A percentile compares a stretch with the other conserved stretches of the same genome.
phyloP scores from a whole-genome alignment of 2,113 vertebrate species.

The Ahaetulla prasina region DNA sequence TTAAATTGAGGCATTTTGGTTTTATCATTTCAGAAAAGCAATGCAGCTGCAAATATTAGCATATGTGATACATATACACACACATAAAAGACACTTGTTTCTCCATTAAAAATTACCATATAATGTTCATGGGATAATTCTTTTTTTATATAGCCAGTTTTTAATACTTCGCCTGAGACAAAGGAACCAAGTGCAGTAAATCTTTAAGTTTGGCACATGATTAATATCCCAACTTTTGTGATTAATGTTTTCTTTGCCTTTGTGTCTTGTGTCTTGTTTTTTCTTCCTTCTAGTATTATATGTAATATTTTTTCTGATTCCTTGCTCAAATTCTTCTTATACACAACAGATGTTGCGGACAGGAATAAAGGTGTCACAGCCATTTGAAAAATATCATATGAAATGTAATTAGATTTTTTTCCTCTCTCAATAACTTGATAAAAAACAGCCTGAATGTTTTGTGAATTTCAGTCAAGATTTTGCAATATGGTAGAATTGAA shows the following conservation, averaged over 20 bases:
- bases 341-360: neutral
- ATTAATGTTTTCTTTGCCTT: slow-evolving; percentile 35
- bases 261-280: neutral
- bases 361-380: slow-evolving; percentile 3
- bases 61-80: neutral
- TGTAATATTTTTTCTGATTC: neutral
- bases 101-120: slow-evolving; percentile 36
- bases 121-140: slow-evolving; percentile 39
- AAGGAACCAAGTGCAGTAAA: slow-evolving; percentile 22
- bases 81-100: neutral
- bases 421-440: neutral
- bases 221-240: slow-evolving; percentile 3
- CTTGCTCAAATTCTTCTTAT: neutral
- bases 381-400: neutral
- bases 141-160: slow-evolving; percentile 36
- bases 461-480: neutral
- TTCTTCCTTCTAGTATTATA: neutral
- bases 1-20: neutral
- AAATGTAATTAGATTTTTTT: neutral
- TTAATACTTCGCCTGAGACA: slow-evolving; percentile 19
- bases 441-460: neutral
- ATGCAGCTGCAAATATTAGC: neutral
- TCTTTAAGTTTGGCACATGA: neutral
- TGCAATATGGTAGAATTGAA: neutral
- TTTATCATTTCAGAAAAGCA: neutral